Base-by-base conservation (phyloP, 35 echinoderm and acorn worm species). In the Apostichopus californicus region DNA sequence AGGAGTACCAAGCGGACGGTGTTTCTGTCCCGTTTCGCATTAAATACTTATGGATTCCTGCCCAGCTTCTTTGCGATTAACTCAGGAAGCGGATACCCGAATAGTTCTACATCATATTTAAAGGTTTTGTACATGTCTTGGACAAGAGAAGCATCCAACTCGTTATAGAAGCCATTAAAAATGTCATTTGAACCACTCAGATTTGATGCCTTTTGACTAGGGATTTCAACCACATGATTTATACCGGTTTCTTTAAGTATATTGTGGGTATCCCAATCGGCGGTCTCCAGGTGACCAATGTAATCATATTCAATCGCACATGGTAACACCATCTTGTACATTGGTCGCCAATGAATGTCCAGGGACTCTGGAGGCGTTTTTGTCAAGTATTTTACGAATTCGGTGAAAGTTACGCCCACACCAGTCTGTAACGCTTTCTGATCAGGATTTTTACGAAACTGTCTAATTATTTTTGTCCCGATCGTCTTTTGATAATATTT, bases 281-380 rank as follows among this genome's bases (percentile, higher is more conserved):
- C 83, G 3, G 92, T 98, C 86, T 98, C 96, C 57, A 98, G 65
- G 34, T 95, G 93, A 3, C 96, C 96, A 23, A 98, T 94, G 71
- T 86, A 98, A 78, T 98, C 94, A 64, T 95, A 98, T 6, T 91
- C 13, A 15, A 95, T 23, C 3, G 68, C 61, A 92, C 96, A 98
- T 56, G 94, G 94, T 25, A 95, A 77, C 6, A 92, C 89, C 84
- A 95, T 94, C 78, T 93, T 79, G 57, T 95, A 83, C 28, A 98
- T 94, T 11, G 94, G 90, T 60, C 91, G 77, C 92, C 92, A 98
- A 34, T 98, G 94, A n/a, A 93, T 90, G 70, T 98, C 94, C 9
- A 95, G 89, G 9, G 54, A 73, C n/a, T 90, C 90, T 11, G 73
- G 78, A 1, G 56, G 23, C 1, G 83, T 22, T 12, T 90, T 83